phyloP scores from a whole-genome alignment of 1,140 invertebrate genomes.

The Rhynchophorus ferrugineus region DNA sequence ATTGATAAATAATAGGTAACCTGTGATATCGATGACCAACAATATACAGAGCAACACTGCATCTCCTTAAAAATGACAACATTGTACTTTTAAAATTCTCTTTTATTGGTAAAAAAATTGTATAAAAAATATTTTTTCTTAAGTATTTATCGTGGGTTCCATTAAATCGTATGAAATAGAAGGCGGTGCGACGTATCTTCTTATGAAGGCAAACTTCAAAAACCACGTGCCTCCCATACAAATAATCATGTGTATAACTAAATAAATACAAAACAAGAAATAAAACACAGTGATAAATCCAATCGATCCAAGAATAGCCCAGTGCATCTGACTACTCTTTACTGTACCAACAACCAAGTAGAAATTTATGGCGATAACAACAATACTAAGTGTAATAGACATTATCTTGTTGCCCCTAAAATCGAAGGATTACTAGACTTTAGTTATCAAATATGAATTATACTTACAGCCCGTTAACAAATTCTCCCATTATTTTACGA shows the following conservation, averaged over 20 bases:
- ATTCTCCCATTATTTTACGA: constrained; percentile 74
- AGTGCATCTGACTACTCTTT: constrained; percentile 4
- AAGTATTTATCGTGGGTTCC: too few species aligned
- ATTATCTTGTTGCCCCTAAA: constrained; percentile 16
- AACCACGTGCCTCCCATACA: constrained; percentile 10
- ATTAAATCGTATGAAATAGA: too few species aligned
- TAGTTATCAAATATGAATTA: neutral
- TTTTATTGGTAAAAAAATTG: too few species aligned
- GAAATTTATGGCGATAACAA: constrained; percentile 12
- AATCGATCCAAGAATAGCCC: constrained; percentile 2
- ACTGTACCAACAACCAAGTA: constrained; percentile 12
- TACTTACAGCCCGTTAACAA: constrained; percentile 63
- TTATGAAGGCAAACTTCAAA: too few species aligned
- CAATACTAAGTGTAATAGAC: constrained; percentile 14
- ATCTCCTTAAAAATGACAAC: too few species aligned
- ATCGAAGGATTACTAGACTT: neutral
- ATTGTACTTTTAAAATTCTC: too few species aligned
- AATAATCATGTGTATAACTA: constrained; percentile 14
- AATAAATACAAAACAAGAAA: constrained; percentile 10
- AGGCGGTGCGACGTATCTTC: too few species aligned
- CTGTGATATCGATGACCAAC: too few species aligned
- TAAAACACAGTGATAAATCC: constrained; percentile 6
- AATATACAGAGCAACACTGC: too few species aligned
- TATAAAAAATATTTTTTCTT: too few species aligned
- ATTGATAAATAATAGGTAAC: too few species aligned